Evolutionary conservation across 2,888 invertebrate genomes (phyloP), one percentile per base, ranked within the genome.

Genomic region (Alviniconcha strummeri): DNA sequence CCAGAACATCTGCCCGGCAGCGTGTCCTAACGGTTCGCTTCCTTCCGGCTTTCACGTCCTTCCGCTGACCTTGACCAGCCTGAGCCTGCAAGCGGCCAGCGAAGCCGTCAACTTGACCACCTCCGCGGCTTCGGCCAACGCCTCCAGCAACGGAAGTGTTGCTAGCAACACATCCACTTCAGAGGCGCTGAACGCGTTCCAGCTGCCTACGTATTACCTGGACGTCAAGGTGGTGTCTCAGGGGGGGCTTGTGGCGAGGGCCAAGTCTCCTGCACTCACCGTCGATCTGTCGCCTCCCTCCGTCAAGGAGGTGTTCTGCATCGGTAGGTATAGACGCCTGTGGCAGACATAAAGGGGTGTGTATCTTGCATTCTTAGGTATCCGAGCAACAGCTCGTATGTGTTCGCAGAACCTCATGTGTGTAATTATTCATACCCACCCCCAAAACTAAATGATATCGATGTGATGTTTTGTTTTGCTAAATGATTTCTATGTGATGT

Each of bases 1-100:
- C 67, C 55, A 52, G 15, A 67, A 80, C 36, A 75, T 71, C 36
- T 85, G 84, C 79, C 76, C 83, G 71, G 17, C 67, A 60, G 15
- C 83, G 13, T 86, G 86, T 60, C 8, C n/a, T 1, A 55, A 54
- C 54, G 8, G 17, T 11, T n/a, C 74, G 19, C 11, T 75, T 11
- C 9, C 36, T 3, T 17, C 52, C 8, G 75, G 36, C 6, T 75
- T 36, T 17, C 8, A 75, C 52, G 9, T 75, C 54, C 36, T 75
- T 11, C 36, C 52, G 8, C 75, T 75, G 11, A 9, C 55, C 9
- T 52, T 75, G 52, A 75, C 6, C 55, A 17, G 54, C 36, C 36
- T 75, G 6, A 55, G 17, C 9, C 75, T 75, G 7, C 9, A 19
- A 17, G 15, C 55, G 6, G 55, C 52, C 54, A 54, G 36, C 54